phyloP scores from a whole-genome alignment of 2,888 invertebrate species.

The Isotomurus palustris region DNA sequence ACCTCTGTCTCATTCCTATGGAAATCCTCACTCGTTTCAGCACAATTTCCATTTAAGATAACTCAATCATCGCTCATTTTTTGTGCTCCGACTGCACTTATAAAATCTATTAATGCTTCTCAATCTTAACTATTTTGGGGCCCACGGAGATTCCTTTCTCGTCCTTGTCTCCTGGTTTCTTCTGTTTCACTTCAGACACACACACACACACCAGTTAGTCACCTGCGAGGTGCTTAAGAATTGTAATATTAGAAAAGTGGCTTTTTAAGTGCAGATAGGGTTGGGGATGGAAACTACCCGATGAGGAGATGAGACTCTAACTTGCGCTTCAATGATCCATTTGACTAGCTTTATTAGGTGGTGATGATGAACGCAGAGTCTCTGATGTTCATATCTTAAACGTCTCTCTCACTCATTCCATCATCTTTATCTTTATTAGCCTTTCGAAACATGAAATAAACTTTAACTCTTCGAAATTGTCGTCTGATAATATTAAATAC shows the following conservation, averaged over 20 bases:
- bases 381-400: neutral
- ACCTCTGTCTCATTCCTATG: neutral
- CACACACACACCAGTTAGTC: too few relatives aligned
- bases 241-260: too few relatives aligned
- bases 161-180: neutral
- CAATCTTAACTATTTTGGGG: neutral
- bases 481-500: slow-evolving; percentile 13
- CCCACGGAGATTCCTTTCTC: neutral
- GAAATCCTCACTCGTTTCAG: slow-evolving; percentile 6
- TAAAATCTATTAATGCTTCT: neutral
- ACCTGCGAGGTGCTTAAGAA: too few relatives aligned
- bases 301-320: too few relatives aligned
- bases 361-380: too few relatives aligned
- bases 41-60: slow-evolving; percentile 15
- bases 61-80: slow-evolving; percentile 3
- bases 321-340: too few relatives aligned
- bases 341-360: too few relatives aligned
- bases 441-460: slow-evolving; percentile 13
- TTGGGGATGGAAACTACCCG: too few relatives aligned
- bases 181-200: too few relatives aligned
- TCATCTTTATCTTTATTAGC: slow-evolving; percentile 16
- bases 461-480: slow-evolving; percentile 9
- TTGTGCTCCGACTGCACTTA: neutral
- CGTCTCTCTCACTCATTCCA: slow-evolving; percentile 11
- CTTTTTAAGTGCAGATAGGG: too few relatives aligned